Evolutionary conservation across 2,797 vertebrate species (phyloP), one percentile per base, ranked within the genome.

Genomic region (Lepus oiostolus): DNA sequence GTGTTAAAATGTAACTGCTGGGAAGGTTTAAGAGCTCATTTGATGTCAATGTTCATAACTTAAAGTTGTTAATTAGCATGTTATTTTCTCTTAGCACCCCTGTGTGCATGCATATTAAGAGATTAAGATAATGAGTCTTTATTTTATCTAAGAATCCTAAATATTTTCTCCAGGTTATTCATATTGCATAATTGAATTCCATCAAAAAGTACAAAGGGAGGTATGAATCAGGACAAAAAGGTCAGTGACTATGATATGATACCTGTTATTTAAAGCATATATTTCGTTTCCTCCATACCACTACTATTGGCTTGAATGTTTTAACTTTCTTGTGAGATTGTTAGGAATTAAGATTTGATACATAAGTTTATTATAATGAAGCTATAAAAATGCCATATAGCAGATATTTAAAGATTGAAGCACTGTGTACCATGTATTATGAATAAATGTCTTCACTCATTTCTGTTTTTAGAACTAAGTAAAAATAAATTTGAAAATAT

Each of bases 311-410:
- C 14, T 70, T 11, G 9, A 47, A 22, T 58, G n/a, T n/a, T 17
- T 85, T 65, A 6, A 62, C 28, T 76, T 81, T 2, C 16, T 14
- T 30, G 1, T 85, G 32, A 89, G 14, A 30, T 2, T 85, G 30
- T 88, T 67, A 71, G 52, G 7, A 82, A 86, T 82, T 86, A 28
- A 60, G 30, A 82, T 89, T 77, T 86, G 8, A 12, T 72, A 86
- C 13, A 5, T 68, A 89, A 62, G 4, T 14, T 75, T 70, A 72
- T 74, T 50, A 60, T 47, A 52, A 88, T 67, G n/a, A 42, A 30
- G 5, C 30, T 88, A 14, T 30, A 85, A 86, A 11, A 82, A 72
- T 32, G 7, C 16, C 26, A 82, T 38, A 10, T 32, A 81, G 70
- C 14, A 62, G 16, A 65, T 62, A 28, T 60, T 67, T 58, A 77